Conservation (phyloP, 2,113 vertebrate genomes). For the Phocoena sinus region DNA sequence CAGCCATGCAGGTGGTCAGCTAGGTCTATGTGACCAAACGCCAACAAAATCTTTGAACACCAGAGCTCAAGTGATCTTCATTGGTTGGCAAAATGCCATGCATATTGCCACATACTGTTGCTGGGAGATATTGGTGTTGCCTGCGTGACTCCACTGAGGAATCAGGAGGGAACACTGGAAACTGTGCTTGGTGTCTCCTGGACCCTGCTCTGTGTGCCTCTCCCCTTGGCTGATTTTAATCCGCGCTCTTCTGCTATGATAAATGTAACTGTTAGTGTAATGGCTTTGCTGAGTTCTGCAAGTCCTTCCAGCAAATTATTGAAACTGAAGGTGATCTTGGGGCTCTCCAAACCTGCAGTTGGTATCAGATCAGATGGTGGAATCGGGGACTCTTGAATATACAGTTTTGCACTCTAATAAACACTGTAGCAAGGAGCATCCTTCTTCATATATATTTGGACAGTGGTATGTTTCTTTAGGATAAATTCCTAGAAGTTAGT, state of each 20-base stretch:
- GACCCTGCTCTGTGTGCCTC: neutral
- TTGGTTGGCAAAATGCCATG: neutral
- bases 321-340: neutral
- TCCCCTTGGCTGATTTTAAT: neutral
- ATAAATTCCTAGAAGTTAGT: neutral
- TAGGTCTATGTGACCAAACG: neutral
- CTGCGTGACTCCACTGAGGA: no score
- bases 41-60: neutral
- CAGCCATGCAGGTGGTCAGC: neutral
- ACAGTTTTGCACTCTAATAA: neutral
- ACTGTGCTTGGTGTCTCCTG: neutral
- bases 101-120: neutral
- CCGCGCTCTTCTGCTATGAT: neutral
- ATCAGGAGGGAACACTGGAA: neutral
- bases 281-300: neutral
- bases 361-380: neutral
- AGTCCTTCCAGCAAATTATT: neutral
- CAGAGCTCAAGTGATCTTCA: neutral
- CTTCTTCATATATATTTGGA: neutral
- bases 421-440: neutral
- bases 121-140: neutral
- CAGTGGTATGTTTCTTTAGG: neutral
- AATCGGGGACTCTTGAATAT: neutral
- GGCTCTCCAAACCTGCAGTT: neutral
- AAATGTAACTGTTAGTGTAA: neutral